Evolutionary conservation across 2,888 invertebrate species (phyloP).

Genomic region (Temnothorax unifasciatus): DNA sequence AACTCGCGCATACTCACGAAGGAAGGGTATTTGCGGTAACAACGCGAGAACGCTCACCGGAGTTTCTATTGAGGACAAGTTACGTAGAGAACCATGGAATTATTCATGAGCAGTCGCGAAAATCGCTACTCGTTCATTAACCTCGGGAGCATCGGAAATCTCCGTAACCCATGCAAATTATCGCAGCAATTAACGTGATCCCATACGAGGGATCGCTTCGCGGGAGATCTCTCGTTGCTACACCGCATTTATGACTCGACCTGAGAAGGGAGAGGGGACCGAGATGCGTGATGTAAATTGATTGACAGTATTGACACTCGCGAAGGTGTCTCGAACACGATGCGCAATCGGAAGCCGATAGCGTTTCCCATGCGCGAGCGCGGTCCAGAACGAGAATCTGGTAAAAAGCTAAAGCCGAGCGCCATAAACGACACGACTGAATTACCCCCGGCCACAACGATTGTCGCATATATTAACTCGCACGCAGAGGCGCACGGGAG

Average conservation of each 20-base stretch:
- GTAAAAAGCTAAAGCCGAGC: conserved; percentile 11
- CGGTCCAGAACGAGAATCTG: conserved; percentile 12
- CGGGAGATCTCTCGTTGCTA: neutral
- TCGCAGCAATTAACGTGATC: conserved; percentile 59
- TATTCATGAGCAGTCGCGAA: conserved; percentile 69
- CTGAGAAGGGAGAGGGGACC: neutral
- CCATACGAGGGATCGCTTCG: neutral
- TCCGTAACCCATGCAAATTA: conserved; percentile 32
- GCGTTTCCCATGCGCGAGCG: neutral
- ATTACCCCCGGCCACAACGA: conserved; percentile 30
- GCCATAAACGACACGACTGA: conserved; percentile 32
- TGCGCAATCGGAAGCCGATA: neutral
- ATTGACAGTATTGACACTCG: conserved; percentile 3
- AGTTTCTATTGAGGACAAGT: conserved; percentile 59
- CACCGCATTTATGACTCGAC: neutral
- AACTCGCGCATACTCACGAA: conserved; percentile 56
- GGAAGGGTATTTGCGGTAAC: conserved; percentile 59
- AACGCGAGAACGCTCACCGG: conserved; percentile 64
- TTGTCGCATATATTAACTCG: conserved; percentile 55
- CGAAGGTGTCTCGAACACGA: neutral
- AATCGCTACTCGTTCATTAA: conserved; percentile 68
- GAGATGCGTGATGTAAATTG: conserved; percentile 25
- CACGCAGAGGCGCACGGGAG: conserved; percentile 2
- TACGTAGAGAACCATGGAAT: conserved; percentile 61
- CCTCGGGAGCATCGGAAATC: conserved; percentile 31